Evolutionary conservation across 2,888 invertebrate species (phyloP), one percentile per base, ranked within the genome.

Genomic region (Matsumyia berberina): DNA sequence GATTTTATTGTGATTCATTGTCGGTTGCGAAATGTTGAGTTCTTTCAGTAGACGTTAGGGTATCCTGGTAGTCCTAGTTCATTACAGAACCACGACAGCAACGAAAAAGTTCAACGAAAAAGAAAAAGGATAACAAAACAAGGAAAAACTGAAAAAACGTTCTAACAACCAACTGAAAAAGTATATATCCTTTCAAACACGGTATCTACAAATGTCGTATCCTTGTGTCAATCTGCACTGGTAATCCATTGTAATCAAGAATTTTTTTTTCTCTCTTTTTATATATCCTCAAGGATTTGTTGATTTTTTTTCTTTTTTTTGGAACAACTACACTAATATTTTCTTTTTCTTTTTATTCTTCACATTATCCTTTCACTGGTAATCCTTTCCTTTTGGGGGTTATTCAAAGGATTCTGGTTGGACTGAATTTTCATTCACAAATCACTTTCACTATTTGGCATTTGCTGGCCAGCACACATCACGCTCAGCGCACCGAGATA

Each of bases 1-100:
- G 49, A 86, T 87, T 70, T 86, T 85, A 69, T 83, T 86, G 33
- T 80, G 87, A 69, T 83, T 83, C 87, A 87, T 87, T 70, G 49
- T 86, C 12, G 70, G 80, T 70, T 64, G 17, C 55, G 39, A 51
- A 80, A 85, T 85, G 12, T 8, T 85, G 79, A 44, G 11, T 66
- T 8, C 66, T 37, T n/a, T 31, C 9, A 33, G 3, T 55, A 51
- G 29, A 6, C 60, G 42, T 60, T 19, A 49, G 39, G 51, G 7
- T 33, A 17, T 76, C 57, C 49, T 29, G 35, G 31, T 19, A 39
- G 57, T 24, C 9, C 51, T 62, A 60, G 29, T 58, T 57, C 57
- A 72, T 49, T n/a, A 58, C 37, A 35, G 24, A 53, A 55, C 33
- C 64, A 19, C 9, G 51, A 33, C 0, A 15, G 15, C 53, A 53